phyloP scores from a whole-genome alignment of 92 coral and sea anemone genomes.

The Epizoanthus ramosus region DNA sequence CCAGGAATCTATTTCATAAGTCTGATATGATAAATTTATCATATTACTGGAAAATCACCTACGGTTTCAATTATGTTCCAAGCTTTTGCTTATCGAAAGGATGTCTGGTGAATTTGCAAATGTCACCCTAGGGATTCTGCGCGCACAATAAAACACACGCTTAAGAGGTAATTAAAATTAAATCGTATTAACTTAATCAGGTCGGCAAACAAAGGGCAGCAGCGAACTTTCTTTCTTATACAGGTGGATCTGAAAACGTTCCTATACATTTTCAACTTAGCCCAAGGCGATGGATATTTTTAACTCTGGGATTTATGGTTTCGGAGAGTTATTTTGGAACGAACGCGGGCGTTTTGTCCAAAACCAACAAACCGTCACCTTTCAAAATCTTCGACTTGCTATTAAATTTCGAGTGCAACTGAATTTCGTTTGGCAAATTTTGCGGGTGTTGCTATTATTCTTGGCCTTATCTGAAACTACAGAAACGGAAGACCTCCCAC shows the following conservation, averaged over 20 bases:
- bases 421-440: slow-evolving; percentile 39
- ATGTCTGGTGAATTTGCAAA: slow-evolving; percentile 80
- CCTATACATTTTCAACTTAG: slow-evolving; percentile 65
- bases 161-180: slow-evolving; percentile 75
- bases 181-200: slow-evolving; percentile 76
- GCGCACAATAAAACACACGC: slow-evolving; percentile 79
- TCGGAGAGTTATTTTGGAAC: slow-evolving; percentile 8
- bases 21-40: slow-evolving; percentile 49
- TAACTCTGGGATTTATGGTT: slow-evolving; percentile 12
- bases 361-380: slow-evolving; percentile 15
- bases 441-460: slow-evolving; percentile 40
- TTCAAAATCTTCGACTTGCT: background rate
- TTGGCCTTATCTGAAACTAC: slow-evolving; percentile 54
- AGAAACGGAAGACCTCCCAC: slow-evolving; percentile 58
- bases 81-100: slow-evolving; percentile 66
- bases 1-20: slow-evolving; percentile 38
- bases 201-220: slow-evolving; percentile 50
- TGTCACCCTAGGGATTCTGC: slow-evolving; percentile 65
- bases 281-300: slow-evolving; percentile 57
- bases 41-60: slow-evolving; percentile 67
- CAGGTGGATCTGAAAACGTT: slow-evolving; percentile 67
- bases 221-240: slow-evolving; percentile 50
- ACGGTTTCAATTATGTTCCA: slow-evolving; percentile 58
- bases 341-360: slow-evolving; percentile 24
- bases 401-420: slow-evolving; percentile 26